Percentiles rank a stretch among this genome's conserved stretches.
Conservation (phyloP, 2,797 vertebrate genomes). For the Gymnopithys bicolor region DNA sequence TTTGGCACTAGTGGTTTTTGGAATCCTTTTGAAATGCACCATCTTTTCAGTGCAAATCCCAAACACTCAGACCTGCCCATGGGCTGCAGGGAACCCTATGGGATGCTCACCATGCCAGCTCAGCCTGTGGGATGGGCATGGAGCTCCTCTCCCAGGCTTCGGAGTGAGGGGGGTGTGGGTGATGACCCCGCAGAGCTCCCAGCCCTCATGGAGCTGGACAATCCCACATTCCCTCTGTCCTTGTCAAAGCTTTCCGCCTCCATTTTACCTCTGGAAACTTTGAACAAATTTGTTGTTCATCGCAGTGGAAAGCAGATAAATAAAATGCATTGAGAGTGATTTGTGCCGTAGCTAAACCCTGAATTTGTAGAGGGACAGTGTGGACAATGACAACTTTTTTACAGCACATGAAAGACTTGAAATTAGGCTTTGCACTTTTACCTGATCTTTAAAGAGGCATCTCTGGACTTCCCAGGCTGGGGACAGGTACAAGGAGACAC, state of each 20-base stretch:
- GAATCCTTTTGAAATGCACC: background rate
- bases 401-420: slow-evolving; percentile 33
- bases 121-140: background rate
- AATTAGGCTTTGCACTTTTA: slow-evolving; percentile 39
- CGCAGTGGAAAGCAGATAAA: slow-evolving; percentile 54
- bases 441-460: background rate
- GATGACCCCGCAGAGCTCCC: background rate
- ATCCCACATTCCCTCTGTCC: accelerated
- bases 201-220: background rate
- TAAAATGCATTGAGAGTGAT: slow-evolving; percentile 59
- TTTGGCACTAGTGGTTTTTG: background rate
- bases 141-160: background rate
- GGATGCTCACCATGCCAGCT: background rate
- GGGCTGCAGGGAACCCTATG: background rate
- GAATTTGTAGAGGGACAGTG: slow-evolving; percentile 42
- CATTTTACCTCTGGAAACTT: background rate
- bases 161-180: accelerated
- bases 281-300: slow-evolving; percentile 44
- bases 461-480: background rate
- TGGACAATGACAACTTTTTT: slow-evolving; percentile 54
- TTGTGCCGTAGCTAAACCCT: slow-evolving; percentile 52
- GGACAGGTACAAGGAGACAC: slow-evolving; percentile 10
- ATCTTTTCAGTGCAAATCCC: accelerated
- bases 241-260: background rate
- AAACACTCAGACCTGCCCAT: background rate